These are phyloP conservation scores for Gila robusta DNA, from an alignment of 2,797 vertebrate species.

Conservation along the genomic window DNA sequence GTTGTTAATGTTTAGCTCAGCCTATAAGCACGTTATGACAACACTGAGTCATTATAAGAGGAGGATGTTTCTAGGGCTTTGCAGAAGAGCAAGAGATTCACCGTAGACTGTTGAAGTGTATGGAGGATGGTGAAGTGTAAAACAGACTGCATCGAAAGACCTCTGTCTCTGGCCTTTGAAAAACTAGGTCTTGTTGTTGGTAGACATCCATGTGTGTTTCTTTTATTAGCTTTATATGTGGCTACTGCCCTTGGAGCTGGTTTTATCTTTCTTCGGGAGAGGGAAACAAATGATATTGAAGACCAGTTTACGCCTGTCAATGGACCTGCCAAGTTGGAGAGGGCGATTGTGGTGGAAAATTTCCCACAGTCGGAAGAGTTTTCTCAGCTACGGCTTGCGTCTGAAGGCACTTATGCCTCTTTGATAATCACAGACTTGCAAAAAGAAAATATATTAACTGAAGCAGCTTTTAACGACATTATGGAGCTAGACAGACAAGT, in stretches of 20 bases:
- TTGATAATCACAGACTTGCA: not conserved
- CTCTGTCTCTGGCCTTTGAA: slow-evolving; percentile 51
- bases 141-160: slow-evolving; percentile 64
- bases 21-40: no score
- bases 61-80: no score
- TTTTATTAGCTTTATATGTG: slow-evolving; percentile 60
- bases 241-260: slow-evolving; percentile 69
- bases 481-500: slow-evolving; percentile 51
- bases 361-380: slow-evolving; percentile 72
- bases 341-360: slow-evolving; percentile 61
- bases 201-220: slow-evolving; percentile 61
- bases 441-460: slow-evolving; percentile 45
- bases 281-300: slow-evolving; percentile 68
- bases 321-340: slow-evolving; percentile 75
- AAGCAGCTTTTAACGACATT: slow-evolving; percentile 57
- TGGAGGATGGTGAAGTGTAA: slow-evolving; percentile 24
- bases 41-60: no score
- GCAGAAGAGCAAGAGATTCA: no score
- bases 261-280: slow-evolving; percentile 61
- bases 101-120: not conserved
- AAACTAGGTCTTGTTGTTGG: slow-evolving; percentile 56
- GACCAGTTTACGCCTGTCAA: slow-evolving; percentile 72
- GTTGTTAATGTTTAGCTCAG: no score
- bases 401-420: slow-evolving; percentile 20
- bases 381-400: slow-evolving; percentile 66